phyloP scores from a whole-genome alignment of 2,113 vertebrate species.

The Carassius gibelio region DNA sequence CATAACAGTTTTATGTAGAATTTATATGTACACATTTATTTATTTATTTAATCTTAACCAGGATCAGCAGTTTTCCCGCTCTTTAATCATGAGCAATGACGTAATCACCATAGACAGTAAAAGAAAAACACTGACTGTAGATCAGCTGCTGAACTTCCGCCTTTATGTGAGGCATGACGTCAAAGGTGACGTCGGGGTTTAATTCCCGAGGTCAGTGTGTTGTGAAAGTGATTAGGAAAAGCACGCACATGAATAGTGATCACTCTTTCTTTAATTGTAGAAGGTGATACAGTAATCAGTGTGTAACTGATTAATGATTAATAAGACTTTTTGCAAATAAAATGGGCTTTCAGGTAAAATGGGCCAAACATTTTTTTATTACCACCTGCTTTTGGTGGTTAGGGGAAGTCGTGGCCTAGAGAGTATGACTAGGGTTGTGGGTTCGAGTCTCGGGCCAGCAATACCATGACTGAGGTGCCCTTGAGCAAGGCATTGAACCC shows the following conservation, averaged over 20 bases:
- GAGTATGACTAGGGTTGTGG: no score
- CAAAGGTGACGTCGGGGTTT: background rate
- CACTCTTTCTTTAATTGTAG: background rate
- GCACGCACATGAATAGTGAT: background rate
- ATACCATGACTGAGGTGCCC: no score
- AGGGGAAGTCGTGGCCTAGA: no score
- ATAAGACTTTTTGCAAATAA: background rate
- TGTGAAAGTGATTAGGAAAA: background rate
- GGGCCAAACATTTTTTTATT: no score
- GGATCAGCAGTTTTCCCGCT: conserved; percentile 1
- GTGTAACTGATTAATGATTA: background rate
- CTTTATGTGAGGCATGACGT: background rate
- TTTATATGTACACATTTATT: no score
- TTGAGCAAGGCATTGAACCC: no score
- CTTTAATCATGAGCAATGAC: background rate
- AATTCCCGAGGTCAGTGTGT: background rate
- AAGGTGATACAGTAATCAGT: background rate
- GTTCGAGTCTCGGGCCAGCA: no score
- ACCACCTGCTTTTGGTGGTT: no score
- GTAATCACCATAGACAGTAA: background rate
- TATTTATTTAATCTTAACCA: conserved; percentile 26
- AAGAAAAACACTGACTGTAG: conserved; percentile 5
- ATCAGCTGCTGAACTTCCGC: conserved; percentile 5
- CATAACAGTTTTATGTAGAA: background rate
- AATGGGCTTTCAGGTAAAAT: no score